Conservation (phyloP, 2,797 vertebrate species). For the Philypnodon macrostomus region DNA sequence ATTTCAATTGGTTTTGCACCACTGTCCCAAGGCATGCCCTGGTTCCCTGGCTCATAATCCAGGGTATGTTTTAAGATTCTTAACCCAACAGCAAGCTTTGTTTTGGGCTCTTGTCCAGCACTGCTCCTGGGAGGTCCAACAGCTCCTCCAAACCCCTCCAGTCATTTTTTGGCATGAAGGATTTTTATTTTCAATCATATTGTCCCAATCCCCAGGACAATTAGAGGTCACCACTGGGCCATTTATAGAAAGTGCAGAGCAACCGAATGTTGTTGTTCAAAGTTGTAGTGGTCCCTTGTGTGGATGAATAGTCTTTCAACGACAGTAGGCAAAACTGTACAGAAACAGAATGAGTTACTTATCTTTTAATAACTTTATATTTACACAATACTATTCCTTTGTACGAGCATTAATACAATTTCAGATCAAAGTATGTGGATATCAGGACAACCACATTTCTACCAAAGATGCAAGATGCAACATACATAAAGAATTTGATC, state of each 20-base stretch:
- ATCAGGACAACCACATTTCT: too few species aligned
- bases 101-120: slow-evolving; percentile 66
- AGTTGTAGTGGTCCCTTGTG: slow-evolving; percentile 46
- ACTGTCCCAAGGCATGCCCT: slow-evolving; percentile 56
- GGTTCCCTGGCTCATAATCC: slow-evolving; percentile 52
- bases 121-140: slow-evolving; percentile 70
- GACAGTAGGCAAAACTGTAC: slow-evolving; percentile 18
- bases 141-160: slow-evolving; percentile 55
- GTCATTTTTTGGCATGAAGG: slow-evolving; percentile 47
- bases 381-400: slow-evolving; percentile 18
- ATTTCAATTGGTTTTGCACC: slow-evolving; percentile 59
- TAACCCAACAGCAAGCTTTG: slow-evolving; percentile 58
- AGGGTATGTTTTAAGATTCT: slow-evolving; percentile 56
- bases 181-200: slow-evolving; percentile 61
- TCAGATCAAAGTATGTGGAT: too few species aligned
- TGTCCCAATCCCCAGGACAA: slow-evolving; percentile 60
- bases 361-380: slow-evolving; percentile 47
- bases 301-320: slow-evolving; percentile 37
- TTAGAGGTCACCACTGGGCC: slow-evolving; percentile 59
- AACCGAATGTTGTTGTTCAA: slow-evolving; percentile 59
- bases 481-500: too few species aligned
- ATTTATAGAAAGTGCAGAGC: slow-evolving; percentile 60
- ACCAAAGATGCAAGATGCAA: too few species aligned
- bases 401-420: too few species aligned
- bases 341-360: slow-evolving; percentile 40